Evolutionary conservation across 2,888 invertebrate genomes (phyloP), one percentile per base, ranked within the genome.

Genomic region (Fissipunctia ypsillon): DNA sequence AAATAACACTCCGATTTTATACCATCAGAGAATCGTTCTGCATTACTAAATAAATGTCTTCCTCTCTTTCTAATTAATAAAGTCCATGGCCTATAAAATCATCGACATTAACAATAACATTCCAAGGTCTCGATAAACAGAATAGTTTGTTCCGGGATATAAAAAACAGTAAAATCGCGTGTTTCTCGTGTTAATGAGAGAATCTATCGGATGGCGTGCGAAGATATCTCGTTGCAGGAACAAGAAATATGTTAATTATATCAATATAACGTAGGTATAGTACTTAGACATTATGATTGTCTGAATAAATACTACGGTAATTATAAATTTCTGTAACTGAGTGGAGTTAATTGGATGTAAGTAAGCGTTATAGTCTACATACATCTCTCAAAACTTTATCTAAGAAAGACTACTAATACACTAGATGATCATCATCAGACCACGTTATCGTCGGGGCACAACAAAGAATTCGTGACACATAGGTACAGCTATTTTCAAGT

Each of bases 161-260:
- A 25, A 72, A 78, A 64, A 43, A 52, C 43, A 61, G n/a, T 43
- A 35, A 64, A 56, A 78, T 82, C 14, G 64, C 72, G 56, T 71
- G 82, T 52, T 63, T 66, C 66, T 77, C 22, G 60, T 45, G 28
- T 35, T 61, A 80, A 69, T 78, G 73, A 82, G 73, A 54, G 5
- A 71, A 66, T 83, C 48, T 48, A 73, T 69, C 45, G 63, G 41
- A 38, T 83, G n/a, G 57, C 83, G 57, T 78, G 73, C 54, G 31
- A 73, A 83, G 28, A 41, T 71, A 82, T 71, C 71, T 64, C 6
- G n/a, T 52, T 56, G 22, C 25, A 70, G 35, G 9, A 41, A 72
- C 54, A 60, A 82, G 31, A 69, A 64, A n/a, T 68, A 81, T 76
- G 52, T 69, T 69, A 81, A 78, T 64, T 60, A n/a, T n/a, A 69